These are phyloP conservation scores for Trichonephila inaurata DNA, from an alignment of 1,140 invertebrate species.

Conservation along the genomic window DNA sequence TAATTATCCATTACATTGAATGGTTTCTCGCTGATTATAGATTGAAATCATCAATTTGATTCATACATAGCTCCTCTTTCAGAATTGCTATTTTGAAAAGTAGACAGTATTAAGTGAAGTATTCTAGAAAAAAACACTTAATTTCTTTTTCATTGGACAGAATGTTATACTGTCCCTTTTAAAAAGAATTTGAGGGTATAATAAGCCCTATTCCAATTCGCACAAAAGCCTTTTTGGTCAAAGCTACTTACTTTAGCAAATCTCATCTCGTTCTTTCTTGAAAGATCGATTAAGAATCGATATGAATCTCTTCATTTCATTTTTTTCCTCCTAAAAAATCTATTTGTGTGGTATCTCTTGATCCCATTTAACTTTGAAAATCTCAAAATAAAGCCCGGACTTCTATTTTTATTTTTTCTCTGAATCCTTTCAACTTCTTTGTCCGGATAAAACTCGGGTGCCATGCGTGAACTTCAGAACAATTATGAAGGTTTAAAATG, in stretches of 20 bases:
- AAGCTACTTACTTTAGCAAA: not conserved
- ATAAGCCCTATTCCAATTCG: no score
- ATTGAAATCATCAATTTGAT: no score
- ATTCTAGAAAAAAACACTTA: no score
- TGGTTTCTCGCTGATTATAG: no score
- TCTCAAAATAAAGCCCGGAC: not conserved
- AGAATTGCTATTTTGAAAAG: no score
- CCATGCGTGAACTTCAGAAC: not conserved
- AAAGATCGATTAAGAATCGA: not conserved
- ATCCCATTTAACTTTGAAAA: slow-evolving; percentile 7
- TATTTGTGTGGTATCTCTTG: not conserved
- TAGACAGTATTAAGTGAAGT: no score
- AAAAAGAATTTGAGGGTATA: no score
- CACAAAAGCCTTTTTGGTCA: no score
- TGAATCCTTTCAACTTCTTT: not conserved
- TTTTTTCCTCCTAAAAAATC: not conserved
- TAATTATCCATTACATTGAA: no score
- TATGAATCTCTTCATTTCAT: not conserved
- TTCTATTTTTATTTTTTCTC: not conserved
- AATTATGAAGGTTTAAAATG: slow-evolving; percentile 44
- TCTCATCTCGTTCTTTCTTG: not conserved
- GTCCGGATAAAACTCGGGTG: not conserved
- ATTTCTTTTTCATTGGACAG: no score
- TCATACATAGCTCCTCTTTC: no score
- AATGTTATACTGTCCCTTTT: no score